phyloP scores from a whole-genome alignment of 2,113 vertebrate genomes.

The Malaclemys terrapin region DNA sequence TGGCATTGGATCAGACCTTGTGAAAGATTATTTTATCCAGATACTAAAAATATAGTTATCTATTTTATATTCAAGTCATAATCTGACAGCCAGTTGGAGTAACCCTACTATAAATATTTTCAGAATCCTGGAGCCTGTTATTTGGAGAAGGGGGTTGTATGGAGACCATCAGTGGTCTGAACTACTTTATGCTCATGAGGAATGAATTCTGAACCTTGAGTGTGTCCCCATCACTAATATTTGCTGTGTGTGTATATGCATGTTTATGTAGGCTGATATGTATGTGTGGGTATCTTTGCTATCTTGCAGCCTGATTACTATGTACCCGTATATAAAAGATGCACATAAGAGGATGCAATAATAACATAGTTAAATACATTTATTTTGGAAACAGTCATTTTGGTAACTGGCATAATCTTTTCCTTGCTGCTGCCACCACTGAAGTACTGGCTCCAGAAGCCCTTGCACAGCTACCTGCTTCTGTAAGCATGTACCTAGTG shows the following conservation, averaged over 20 bases:
- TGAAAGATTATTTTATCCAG: background rate
- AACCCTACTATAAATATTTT: background rate
- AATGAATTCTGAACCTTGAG: background rate
- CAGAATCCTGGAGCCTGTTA: too few relatives aligned
- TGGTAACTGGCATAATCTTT: background rate
- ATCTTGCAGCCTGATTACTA: background rate
- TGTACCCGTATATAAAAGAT: background rate
- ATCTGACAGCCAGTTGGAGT: background rate
- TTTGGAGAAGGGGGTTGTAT: background rate
- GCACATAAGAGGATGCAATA: background rate
- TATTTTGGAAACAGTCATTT: background rate
- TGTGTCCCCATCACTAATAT: background rate
- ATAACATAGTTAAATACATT: background rate
- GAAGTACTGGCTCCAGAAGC: background rate
- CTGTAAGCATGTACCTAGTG: background rate
- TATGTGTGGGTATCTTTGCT: background rate
- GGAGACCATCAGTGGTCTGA: background rate
- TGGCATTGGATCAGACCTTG: accelerated
- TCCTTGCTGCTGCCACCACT: background rate
- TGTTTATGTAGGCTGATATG: background rate
- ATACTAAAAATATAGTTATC: background rate
- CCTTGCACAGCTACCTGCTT: background rate
- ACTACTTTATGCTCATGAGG: background rate
- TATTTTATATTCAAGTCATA: background rate
- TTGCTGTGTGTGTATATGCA: background rate